Percentiles rank a stretch among this genome's conserved stretches.
Evolutionary conservation across 2,888 invertebrate genomes (phyloP).

Genomic region (Bruchidius siliquastri): DNA sequence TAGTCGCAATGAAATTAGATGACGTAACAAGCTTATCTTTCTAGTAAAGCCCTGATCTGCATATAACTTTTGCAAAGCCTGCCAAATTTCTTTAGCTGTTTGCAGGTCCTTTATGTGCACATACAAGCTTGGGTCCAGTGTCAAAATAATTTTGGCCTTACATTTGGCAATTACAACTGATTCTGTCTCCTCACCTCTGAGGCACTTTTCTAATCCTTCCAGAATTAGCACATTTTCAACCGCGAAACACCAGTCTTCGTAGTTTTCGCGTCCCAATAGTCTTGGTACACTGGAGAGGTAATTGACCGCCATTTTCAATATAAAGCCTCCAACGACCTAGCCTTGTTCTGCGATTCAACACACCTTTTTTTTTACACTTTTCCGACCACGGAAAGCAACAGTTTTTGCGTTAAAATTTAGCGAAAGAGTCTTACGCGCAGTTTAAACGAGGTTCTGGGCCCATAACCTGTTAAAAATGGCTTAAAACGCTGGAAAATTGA

Average conservation of each 20-base stretch:
- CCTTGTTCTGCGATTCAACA: too few relatives aligned
- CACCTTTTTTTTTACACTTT: slow-evolving; percentile 6
- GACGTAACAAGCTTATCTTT: too few relatives aligned
- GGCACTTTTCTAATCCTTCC: slow-evolving; percentile 14
- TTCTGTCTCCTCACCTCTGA: slow-evolving; percentile 11
- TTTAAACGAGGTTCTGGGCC: slow-evolving; percentile 23
- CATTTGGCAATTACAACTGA: slow-evolving; percentile 21
- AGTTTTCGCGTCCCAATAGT: slow-evolving; percentile 26
- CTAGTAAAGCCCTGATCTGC: slow-evolving; percentile 23
- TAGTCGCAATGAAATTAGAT: too few relatives aligned
- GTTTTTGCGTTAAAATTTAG: too few relatives aligned
- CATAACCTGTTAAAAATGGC: too few relatives aligned
- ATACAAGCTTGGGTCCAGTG: slow-evolving; percentile 26
- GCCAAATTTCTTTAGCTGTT: slow-evolving; percentile 18
- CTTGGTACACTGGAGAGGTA: slow-evolving; percentile 16
- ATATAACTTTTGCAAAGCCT: slow-evolving; percentile 17
- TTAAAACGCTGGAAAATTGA: too few relatives aligned
- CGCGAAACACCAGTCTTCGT: slow-evolving; percentile 26
- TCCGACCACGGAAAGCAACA: background rate
- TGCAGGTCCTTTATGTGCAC: slow-evolving; percentile 25
- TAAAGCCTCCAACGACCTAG: too few relatives aligned
- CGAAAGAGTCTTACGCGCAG: too few relatives aligned
- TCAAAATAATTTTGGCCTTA: slow-evolving; percentile 29
- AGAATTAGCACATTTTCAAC: slow-evolving; percentile 15
- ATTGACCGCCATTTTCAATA: slow-evolving; percentile 15